Conservation (phyloP, 2,113 vertebrate genomes). For the Catharus fuscescens region DNA sequence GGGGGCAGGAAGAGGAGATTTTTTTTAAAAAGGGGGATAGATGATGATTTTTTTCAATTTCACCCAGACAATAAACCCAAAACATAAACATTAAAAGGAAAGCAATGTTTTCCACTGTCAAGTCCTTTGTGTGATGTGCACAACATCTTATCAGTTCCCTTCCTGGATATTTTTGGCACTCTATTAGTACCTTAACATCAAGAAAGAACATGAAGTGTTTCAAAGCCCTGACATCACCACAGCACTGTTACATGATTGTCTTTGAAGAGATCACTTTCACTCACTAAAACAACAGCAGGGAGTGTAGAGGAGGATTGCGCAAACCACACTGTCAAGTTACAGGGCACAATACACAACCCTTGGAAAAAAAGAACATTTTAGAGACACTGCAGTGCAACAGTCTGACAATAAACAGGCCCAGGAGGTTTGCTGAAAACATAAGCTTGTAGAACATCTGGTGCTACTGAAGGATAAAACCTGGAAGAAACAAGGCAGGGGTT, state of each 20-base stretch:
- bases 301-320: accelerated
- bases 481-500: neutral
- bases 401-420: neutral
- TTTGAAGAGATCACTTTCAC: neutral
- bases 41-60: neutral
- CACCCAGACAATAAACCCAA: neutral
- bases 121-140: neutral
- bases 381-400: neutral
- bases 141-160: neutral
- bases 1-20: too few species aligned
- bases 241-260: neutral
- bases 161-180: neutral
- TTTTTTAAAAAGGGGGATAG: neutral
- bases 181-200: neutral
- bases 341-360: neutral
- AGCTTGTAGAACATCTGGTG: neutral
- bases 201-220: neutral
- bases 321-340: neutral
- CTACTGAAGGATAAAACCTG: neutral
- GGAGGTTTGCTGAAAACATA: neutral
- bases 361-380: neutral
- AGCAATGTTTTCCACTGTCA: neutral
- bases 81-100: neutral
- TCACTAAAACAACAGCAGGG: neutral
- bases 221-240: neutral